Percentiles rank a stretch among this genome's conserved stretches.
Evolutionary conservation across 2,797 vertebrate species (phyloP).

Genomic region (Ispidina lecontei): DNA sequence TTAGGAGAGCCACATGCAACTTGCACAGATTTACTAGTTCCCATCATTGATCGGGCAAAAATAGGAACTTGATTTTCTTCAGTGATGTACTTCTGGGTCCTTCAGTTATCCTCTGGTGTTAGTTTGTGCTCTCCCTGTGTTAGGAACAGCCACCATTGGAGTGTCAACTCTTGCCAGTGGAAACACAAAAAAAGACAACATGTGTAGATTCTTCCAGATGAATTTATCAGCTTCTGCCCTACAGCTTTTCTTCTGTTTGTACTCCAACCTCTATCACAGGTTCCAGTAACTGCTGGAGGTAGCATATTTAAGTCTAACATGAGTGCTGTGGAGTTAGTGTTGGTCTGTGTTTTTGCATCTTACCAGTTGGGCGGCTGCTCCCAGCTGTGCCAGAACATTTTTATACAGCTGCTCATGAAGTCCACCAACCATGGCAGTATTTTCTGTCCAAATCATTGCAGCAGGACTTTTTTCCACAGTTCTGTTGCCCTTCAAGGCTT

Average conservation of each 20-base stretch:
- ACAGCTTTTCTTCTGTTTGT: not conserved
- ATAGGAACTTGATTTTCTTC: not conserved
- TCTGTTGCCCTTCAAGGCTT: not conserved
- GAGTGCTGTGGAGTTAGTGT: not conserved
- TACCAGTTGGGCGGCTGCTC: not conserved
- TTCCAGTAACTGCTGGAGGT: not conserved
- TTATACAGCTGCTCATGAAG: not conserved
- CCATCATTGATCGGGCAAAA: not conserved
- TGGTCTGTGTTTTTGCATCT: not conserved
- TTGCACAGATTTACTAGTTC: not conserved
- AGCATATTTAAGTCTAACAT: not conserved
- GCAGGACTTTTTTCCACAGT: not conserved
- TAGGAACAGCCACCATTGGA: not conserved
- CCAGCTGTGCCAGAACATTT: not conserved
- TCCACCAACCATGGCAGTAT: not conserved
- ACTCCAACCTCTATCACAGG: not conserved
- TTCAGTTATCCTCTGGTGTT: not conserved
- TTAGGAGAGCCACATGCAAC: not conserved
- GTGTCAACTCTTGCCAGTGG: not conserved
- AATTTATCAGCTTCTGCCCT: not conserved
- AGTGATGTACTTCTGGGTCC: not conserved
- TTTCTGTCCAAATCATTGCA: not conserved
- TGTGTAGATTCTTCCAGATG: not conserved
- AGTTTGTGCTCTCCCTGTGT: not conserved
- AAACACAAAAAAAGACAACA: accelerated